These are phyloP conservation scores for Trachythela sp. DNA, from an alignment of 64 coral and sea anemone species.

Conservation along the genomic window DNA sequence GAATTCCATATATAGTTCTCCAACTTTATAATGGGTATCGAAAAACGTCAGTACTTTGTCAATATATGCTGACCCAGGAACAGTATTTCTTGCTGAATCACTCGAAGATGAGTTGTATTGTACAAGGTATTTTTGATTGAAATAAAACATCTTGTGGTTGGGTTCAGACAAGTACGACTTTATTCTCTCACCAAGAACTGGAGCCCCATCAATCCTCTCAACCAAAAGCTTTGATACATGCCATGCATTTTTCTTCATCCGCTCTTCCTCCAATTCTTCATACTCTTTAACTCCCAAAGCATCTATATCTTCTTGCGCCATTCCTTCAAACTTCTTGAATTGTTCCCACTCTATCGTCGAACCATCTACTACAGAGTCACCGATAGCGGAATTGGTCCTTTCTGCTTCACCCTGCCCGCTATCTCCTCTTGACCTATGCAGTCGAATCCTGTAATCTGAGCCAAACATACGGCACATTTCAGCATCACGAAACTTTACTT, in stretches of 20 bases:
- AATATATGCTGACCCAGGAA: slow-evolving; percentile 30
- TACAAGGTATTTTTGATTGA: not conserved
- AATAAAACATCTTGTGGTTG: not conserved
- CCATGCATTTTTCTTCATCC: slow-evolving; percentile 15
- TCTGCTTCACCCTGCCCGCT: not conserved
- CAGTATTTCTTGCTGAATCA: not conserved
- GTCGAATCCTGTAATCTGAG: not conserved
- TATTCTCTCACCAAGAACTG: not conserved
- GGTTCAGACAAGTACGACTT: not conserved
- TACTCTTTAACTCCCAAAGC: not conserved
- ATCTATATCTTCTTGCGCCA: not conserved
- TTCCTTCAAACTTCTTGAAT: slow-evolving; percentile 6
- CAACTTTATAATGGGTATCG: not conserved
- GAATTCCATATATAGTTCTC: slow-evolving; percentile 19
- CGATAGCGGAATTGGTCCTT: not conserved
- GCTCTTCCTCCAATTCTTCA: not conserved
- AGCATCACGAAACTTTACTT: slow-evolving; percentile 12
- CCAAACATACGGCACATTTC: not conserved
- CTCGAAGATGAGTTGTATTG: slow-evolving; percentile 28
- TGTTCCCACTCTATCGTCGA: not conserved
- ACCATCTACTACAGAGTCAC: not conserved
- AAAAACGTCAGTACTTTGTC: slow-evolving; percentile 12
- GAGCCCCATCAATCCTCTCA: not conserved
- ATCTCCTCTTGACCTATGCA: not conserved
- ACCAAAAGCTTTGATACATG: not conserved